Conservation (phyloP, 1,140 invertebrate genomes). For the Drosophila ironensis region DNA sequence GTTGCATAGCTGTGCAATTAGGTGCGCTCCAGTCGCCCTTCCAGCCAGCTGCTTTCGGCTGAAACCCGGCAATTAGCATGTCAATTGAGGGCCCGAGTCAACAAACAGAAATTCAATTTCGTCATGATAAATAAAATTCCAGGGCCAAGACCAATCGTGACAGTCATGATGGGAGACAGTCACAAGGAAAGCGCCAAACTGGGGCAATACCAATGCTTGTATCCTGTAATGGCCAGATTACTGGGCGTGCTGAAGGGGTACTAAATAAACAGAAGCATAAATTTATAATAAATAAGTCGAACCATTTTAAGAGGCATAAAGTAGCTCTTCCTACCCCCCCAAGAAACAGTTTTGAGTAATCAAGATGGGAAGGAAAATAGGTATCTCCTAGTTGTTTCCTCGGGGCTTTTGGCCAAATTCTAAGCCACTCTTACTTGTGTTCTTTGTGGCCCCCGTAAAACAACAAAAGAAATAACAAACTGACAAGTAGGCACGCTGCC, state of each 20-base stretch:
- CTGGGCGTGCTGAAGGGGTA: neutral
- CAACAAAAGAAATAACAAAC: constrained; percentile 34
- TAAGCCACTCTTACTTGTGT: constrained; percentile 4
- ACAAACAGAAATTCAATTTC: constrained; percentile 75
- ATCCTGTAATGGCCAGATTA: neutral
- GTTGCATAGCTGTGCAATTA: constrained; percentile 43
- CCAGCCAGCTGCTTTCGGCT: neutral
- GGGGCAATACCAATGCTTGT: constrained; percentile 32
- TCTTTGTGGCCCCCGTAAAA: constrained; percentile 17
- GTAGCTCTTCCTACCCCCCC: too few species aligned
- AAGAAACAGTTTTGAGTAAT: too few species aligned
- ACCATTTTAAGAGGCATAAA: too few species aligned
- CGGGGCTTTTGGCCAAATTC: neutral
- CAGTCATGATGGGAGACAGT: constrained; percentile 58
- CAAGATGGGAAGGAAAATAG: neutral
- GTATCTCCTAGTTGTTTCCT: neutral
- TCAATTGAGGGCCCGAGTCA: constrained; percentile 47
- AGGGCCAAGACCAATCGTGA: constrained; percentile 40
- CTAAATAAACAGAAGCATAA: too few species aligned
- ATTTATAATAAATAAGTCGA: too few species aligned
- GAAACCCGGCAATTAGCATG: constrained; percentile 51
- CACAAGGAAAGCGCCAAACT: constrained; percentile 29
- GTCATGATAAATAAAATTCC: constrained; percentile 68
- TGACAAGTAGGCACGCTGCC: constrained; percentile 40
- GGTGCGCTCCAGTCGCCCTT: neutral